Evolutionary conservation across 2,113 vertebrate species (phyloP), one percentile per base, ranked within the genome.

Genomic region (Sminthopsis crassicaudata): DNA sequence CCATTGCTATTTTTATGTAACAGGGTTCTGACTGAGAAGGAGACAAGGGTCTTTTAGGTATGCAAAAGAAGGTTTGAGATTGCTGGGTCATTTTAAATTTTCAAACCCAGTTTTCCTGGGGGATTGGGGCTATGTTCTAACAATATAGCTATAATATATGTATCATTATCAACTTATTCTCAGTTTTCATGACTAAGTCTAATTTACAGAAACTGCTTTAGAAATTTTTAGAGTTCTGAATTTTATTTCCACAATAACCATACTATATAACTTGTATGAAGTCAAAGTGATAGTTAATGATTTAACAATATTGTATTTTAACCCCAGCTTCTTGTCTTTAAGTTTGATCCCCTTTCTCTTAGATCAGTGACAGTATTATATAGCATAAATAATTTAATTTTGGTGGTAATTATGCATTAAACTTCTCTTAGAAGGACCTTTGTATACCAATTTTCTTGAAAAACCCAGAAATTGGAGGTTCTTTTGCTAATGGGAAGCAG

Each of bases 211-310:
- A 57, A n/a, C 27, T 54, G 10, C 9, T 27, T 51, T 52, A 48
- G 60, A 91, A 84, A n/a, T 51, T 92, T 92, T 53, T n/a, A 90
- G 52, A 60, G 90, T 1, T 52, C 1, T 89, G 19, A 57, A 10
- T 84, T 93, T 51, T 3, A 67, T 92, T 94, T 46, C 91, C 90
- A 95, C 94, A 60, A 90, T 96, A 91, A 53, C 92, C 14, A 10
- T 23, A 60, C 89, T n/a, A 94, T 42, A 92, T 90, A 60, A 24
- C 19, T 88, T 95, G 53, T 53, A 2, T 93, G 36, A 95, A 12
- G 60, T 91, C 30, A 76, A 60, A 92, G 24, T 90, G 46, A 48
- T 24, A 52, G 60, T 30, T n/a, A 92, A 23, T 90, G 60, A 89
- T 6, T 84, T 84, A 14, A 91, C 0, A 90, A 55, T 90, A 60